These are phyloP conservation scores for Bradypodion pumilum DNA, from an alignment of 2,797 vertebrate species.

Conservation along the genomic window DNA sequence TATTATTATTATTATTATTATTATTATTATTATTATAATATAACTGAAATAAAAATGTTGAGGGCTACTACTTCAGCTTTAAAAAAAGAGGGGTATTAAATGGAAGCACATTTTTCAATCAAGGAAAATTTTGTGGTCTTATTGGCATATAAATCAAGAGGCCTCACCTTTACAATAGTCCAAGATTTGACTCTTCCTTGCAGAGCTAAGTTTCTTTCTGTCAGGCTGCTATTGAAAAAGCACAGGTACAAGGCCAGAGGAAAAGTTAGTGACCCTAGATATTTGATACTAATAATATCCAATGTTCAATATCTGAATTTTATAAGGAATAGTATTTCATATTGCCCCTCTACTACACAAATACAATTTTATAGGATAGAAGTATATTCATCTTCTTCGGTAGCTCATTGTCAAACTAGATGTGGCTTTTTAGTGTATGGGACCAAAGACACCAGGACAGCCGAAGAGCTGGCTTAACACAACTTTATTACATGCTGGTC, in stretches of 20 bases:
- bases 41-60: constrained; percentile 45
- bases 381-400: background rate
- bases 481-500: too few relatives aligned
- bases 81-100: constrained; percentile 52
- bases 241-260: background rate
- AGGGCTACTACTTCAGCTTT: constrained; percentile 39
- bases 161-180: background rate
- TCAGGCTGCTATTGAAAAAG: background rate
- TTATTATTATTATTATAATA: too few relatives aligned
- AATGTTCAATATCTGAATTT: background rate
- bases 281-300: background rate
- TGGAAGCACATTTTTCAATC: constrained; percentile 29
- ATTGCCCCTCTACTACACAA: background rate
- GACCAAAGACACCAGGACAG: too few relatives aligned
- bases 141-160: constrained; percentile 46
- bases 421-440: too few relatives aligned
- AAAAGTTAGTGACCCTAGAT: background rate
- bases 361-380: background rate
- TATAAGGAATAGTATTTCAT: background rate
- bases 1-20: too few relatives aligned
- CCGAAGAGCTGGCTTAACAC: too few relatives aligned
- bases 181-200: background rate
- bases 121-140: constrained; percentile 33
- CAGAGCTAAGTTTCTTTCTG: background rate
- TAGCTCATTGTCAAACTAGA: background rate